Base-by-base conservation (phyloP, 2,888 invertebrate species). In the Philaethria dido region DNA sequence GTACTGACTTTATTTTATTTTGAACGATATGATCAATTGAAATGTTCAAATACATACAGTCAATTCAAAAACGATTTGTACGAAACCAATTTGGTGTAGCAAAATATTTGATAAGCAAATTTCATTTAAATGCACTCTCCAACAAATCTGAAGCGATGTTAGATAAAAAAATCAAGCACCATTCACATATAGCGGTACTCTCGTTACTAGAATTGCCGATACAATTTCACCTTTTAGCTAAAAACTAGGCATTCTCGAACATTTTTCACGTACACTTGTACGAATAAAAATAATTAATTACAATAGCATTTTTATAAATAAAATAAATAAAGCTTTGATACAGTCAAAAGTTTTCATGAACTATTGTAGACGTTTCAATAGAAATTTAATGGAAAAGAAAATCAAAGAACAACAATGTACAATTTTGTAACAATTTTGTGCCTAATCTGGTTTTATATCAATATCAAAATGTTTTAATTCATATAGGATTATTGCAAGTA, bases 21-120 rank as follows among this genome's bases (percentile, higher is more conserved):
- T 16, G 11, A 63, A 33, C 22, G 22, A 64, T 47, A 39, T 39
- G 33, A 64, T 57, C 47, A 47, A 64, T 55, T 48, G n/a, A 39
- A 64, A 39, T 8, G 16, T 57, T 47, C 36, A 48, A 42, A 63
- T 55, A 39, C 25, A 48, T 29, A 48, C 44, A 18, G 48, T 13
- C 57, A 14, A 64, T 64, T 42, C 64, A 18, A 59, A 64, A 36
- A 25, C 39, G 39, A 64, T 64, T 57, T 55, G 4, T 9, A 29
- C 39, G 47, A 29, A 57, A 64, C 57, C 48, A 64, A 64, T 64
- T 68, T 64, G 55, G 42, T 64, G 45, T 59, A 33, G 47, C 33
- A 64, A 68, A 68, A 64, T 68, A 64, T 68, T 68, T 64, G 61
- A 68, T 68, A 63, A 68, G 54, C 64, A 64, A 68, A 67, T 63